These are phyloP conservation scores for Sarcophaga peregrina DNA, from an alignment of 1,140 invertebrate genomes.

Conservation along the genomic window DNA sequence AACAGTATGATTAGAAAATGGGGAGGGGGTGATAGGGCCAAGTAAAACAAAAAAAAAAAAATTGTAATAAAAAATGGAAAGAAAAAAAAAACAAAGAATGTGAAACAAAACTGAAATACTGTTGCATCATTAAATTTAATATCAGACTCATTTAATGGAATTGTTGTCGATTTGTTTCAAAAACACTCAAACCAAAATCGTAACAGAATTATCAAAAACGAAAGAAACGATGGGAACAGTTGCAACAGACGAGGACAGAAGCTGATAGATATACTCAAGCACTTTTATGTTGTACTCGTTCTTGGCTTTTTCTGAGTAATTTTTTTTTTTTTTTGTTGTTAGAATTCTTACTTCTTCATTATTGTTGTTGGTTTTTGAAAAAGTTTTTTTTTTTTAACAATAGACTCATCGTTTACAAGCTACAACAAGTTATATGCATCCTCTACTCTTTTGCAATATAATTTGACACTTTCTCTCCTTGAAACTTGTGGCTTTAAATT, in stretches of 20 bases:
- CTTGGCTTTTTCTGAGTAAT: too few species aligned
- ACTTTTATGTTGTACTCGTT: constrained; percentile 13
- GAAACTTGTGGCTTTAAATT: neutral
- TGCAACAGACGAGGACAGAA: neutral
- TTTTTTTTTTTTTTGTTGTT: constrained; percentile 25
- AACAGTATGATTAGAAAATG: neutral
- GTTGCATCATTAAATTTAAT: constrained; percentile 68
- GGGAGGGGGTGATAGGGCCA: neutral
- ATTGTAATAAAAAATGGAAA: neutral
- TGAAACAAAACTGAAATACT: constrained; percentile 65
- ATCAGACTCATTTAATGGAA: constrained; percentile 68
- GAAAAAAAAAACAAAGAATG: constrained; percentile 13
- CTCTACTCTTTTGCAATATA: too few species aligned
- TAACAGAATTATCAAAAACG: neutral
- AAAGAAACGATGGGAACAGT: too few species aligned
- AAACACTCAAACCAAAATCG: constrained; percentile 63
- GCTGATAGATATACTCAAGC: constrained; percentile 1
- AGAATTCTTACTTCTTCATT: neutral
- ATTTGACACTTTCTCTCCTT: too few species aligned
- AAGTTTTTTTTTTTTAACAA: too few species aligned
- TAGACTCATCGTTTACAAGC: too few species aligned
- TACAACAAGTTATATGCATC: too few species aligned
- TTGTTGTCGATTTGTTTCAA: constrained; percentile 68
- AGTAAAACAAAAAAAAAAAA: constrained; percentile 5
- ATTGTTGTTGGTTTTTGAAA: neutral